Percentiles rank a stretch among this genome's conserved stretches.
Conservation (phyloP, 2,888 invertebrate genomes). For the Vandiemenella viatica region DNA sequence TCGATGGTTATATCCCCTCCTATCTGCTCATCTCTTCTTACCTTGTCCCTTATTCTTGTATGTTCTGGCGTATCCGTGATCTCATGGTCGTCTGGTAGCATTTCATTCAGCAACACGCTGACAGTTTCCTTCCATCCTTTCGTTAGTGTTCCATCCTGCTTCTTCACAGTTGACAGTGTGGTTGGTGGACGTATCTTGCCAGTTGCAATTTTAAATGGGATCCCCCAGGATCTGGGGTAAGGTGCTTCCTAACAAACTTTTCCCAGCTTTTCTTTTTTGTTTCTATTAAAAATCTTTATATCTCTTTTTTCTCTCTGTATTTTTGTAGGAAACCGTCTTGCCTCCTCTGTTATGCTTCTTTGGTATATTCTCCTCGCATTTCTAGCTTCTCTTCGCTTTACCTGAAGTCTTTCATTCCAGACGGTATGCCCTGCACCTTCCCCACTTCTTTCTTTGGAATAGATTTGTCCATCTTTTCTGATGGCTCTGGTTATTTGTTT, state of each 20-base stretch:
- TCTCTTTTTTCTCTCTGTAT: neutral
- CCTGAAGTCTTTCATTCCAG: neutral
- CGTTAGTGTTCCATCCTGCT: neutral
- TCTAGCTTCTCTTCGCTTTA: neutral
- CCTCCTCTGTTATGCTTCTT: neutral
- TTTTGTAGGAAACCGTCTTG: neutral
- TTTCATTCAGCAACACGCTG: neutral
- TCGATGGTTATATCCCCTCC: neutral
- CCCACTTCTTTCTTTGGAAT: neutral
- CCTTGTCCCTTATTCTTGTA: neutral
- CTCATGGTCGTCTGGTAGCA: neutral
- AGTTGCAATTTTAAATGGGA: neutral
- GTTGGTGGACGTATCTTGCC: neutral
- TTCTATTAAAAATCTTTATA: neutral
- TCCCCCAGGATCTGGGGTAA: neutral
- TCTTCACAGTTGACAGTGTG: neutral
- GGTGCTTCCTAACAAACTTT: neutral
- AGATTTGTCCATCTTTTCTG: neutral
- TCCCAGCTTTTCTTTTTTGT: neutral
- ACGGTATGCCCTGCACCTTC: neutral
- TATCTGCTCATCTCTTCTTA: neutral
- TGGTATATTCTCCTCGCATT: neutral
- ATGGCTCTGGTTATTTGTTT: neutral
- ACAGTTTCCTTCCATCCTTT: neutral
- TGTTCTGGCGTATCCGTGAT: neutral